A percentile compares a stretch with the other conserved stretches of the same genome.
Conservation (phyloP, 2,888 invertebrate genomes). For the Clusia tigrina region DNA sequence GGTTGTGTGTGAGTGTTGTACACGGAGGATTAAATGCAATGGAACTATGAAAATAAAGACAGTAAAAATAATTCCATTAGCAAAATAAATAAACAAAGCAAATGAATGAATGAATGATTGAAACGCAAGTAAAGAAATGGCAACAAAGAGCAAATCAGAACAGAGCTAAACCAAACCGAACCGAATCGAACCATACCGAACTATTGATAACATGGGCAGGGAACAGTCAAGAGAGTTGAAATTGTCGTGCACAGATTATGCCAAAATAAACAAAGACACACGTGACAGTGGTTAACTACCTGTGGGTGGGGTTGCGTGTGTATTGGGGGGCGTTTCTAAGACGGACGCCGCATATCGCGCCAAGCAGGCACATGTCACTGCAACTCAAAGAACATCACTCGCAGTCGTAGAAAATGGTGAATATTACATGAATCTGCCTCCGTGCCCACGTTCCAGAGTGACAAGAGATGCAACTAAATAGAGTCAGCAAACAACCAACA, state of each 20-base stretch:
- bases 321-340: neutral
- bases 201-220: too few species aligned
- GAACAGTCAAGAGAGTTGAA: neutral
- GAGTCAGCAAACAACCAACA: too few species aligned
- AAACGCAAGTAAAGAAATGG: too few species aligned
- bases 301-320: neutral
- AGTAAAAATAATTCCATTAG: conserved; percentile 60
- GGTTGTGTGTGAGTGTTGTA: neutral
- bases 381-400: neutral
- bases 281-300: neutral
- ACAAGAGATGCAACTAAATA: too few species aligned
- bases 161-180: neutral
- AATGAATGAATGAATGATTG: conserved; percentile 53
- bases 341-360: too few species aligned
- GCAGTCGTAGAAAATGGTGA: neutral
- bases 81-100: conserved; percentile 56
- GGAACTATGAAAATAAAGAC: too few species aligned
- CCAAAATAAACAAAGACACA: neutral
- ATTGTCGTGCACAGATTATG: neutral
- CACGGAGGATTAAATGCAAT: neutral
- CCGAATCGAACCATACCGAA: neutral
- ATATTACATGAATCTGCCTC: neutral
- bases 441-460: neutral
- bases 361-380: neutral
- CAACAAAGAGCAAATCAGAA: neutral